Evolutionary conservation across 2,797 vertebrate species (phyloP).

Genomic region (Leptatherina wallacei): DNA sequence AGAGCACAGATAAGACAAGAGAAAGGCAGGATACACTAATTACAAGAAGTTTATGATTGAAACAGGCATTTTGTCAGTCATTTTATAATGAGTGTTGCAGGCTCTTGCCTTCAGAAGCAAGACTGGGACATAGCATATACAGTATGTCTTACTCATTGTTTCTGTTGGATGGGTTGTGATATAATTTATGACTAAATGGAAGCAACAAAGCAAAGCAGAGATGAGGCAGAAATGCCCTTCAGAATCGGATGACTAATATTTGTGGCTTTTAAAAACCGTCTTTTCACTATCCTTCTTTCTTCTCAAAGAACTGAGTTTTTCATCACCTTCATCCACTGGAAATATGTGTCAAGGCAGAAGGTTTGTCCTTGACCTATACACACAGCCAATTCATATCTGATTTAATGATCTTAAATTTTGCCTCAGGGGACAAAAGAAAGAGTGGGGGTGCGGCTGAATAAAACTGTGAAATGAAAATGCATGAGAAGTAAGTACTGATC

Average conservation of each 20-base stretch:
- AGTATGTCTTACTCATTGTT: constrained; percentile 5
- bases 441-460: neutral
- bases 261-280: neutral
- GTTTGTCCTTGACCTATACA: constrained; percentile 42
- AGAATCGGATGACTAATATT: neutral
- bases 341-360: constrained; percentile 2
- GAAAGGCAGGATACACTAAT: constrained; percentile 14
- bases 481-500: neutral
- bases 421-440: neutral
- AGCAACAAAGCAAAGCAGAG: constrained; percentile 10
- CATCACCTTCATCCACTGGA: constrained; percentile 29
- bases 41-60: constrained; percentile 25
- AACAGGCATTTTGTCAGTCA: constrained; percentile 11
- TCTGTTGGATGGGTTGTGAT: constrained; percentile 5
- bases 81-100: constrained; percentile 2
- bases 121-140: neutral
- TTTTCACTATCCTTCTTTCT: neutral
- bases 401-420: neutral
- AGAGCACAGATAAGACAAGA: constrained; percentile 28
- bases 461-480: neutral
- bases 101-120: neutral
- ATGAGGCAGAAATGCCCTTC: constrained; percentile 2
- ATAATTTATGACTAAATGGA: constrained; percentile 10
- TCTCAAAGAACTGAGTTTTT: constrained; percentile 35
- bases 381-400: constrained; percentile 6